Conservation (phyloP, 2,797 vertebrate species). For the Okamejei kenojei region DNA sequence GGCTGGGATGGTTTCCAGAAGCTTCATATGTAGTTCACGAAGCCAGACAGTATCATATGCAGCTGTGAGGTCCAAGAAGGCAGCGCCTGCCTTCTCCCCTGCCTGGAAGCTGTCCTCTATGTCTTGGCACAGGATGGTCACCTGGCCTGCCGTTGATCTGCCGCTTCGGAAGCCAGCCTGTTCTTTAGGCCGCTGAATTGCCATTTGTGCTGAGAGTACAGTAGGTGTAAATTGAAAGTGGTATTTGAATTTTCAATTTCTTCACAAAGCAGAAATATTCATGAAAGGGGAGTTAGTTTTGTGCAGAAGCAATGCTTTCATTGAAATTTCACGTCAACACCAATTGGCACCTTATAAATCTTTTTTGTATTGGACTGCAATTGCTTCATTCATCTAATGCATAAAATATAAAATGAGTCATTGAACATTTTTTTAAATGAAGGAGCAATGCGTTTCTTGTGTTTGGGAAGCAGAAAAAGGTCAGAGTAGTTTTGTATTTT, state of each 20-base stretch:
- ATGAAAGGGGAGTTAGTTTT: not conserved
- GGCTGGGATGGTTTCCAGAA: no score
- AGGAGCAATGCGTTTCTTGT: not conserved
- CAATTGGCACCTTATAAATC: constrained; percentile 16
- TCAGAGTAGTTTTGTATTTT: not conserved
- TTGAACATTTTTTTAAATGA: not conserved
- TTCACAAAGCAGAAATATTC: constrained; percentile 7
- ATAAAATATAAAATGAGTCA: not conserved
- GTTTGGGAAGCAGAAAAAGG: not conserved
- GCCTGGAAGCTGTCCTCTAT: no score
- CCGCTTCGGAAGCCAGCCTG: no score
- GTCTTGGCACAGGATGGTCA: no score
- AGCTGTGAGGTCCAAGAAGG: no score
- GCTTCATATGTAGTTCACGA: no score
- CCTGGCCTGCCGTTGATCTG: no score
- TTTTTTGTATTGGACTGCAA: not conserved
- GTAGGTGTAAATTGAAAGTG: not conserved
- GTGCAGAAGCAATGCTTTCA: not conserved
- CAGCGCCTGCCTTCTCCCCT: no score
- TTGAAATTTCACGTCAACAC: not conserved
- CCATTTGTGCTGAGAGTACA: not conserved
- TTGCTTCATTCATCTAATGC: not conserved
- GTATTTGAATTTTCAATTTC: constrained; percentile 32
- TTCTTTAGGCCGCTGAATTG: no score
- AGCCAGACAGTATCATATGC: no score